phyloP scores from a whole-genome alignment of 2,888 invertebrate species.

The Aricia artaxerxes region DNA sequence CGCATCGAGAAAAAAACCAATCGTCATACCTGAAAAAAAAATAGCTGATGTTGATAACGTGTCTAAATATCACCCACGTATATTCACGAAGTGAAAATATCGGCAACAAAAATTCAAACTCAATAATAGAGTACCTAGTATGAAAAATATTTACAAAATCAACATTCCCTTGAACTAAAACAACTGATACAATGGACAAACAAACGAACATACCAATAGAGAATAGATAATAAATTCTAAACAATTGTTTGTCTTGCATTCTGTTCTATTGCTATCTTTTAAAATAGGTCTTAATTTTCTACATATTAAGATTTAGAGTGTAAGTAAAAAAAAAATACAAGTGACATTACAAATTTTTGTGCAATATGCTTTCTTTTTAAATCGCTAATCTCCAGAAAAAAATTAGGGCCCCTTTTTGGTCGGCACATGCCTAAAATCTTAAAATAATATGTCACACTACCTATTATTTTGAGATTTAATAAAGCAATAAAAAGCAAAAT shows the following conservation, averaged over 20 bases:
- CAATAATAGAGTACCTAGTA: background rate
- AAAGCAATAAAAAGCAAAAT: background rate
- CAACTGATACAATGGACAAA: conserved; percentile 65
- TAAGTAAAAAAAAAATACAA: background rate
- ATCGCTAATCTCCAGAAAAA: background rate
- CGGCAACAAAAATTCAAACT: background rate
- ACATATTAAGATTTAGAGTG: background rate
- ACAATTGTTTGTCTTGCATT: conserved; percentile 63
- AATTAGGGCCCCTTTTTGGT: background rate
- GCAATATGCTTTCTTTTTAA: background rate
- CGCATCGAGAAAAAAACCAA: background rate
- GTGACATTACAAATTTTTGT: background rate
- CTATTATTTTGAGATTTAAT: background rate
- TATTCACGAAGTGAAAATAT: conserved; percentile 30
- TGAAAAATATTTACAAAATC: conserved; percentile 27
- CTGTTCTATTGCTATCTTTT: conserved; percentile 48
- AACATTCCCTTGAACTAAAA: conserved; percentile 52
- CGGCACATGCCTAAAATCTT: background rate
- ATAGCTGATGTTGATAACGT: background rate
- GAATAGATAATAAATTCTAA: conserved; percentile 68
- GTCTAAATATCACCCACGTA: background rate
- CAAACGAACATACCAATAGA: conserved; percentile 70
- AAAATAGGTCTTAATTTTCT: background rate
- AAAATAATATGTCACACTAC: background rate
- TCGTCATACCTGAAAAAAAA: background rate